A percentile compares a stretch with the other conserved stretches of the same genome.
Evolutionary conservation across 2,797 vertebrate genomes (phyloP).

Genomic region (Danio tinwini): DNA sequence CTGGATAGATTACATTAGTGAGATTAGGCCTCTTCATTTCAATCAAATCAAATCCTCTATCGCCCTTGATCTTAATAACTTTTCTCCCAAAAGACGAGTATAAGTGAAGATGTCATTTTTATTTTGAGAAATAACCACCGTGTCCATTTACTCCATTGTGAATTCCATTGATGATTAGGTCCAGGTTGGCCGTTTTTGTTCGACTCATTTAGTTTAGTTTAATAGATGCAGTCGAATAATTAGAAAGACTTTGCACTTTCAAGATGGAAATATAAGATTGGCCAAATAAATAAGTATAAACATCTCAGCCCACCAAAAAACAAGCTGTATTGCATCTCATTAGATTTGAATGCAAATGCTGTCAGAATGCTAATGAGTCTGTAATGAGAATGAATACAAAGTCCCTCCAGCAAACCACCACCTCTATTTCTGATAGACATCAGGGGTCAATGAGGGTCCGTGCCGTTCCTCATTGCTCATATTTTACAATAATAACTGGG

Average conservation of each 20-base stretch:
- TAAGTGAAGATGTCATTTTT: conserved; percentile 43
- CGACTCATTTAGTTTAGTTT: conserved; percentile 10
- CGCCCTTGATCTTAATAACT: conserved; percentile 56
- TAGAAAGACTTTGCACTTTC: conserved; percentile 31
- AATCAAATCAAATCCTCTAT: conserved; percentile 77
- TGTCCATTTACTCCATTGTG: conserved; percentile 62
- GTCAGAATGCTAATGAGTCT: conserved; percentile 42
- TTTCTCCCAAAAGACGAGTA: conserved; percentile 43
- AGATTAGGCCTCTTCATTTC: conserved; percentile 83
- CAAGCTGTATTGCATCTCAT: conserved; percentile 30
- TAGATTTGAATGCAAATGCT: conserved; percentile 26
- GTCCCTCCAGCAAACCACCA: conserved; percentile 9
- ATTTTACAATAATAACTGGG: conserved; percentile 8
- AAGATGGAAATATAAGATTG: conserved; percentile 44
- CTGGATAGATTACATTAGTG: conserved; percentile 75
- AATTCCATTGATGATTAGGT: conserved; percentile 42
- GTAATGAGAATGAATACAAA: conserved; percentile 38
- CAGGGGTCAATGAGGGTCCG: neutral
- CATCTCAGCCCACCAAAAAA: neutral
- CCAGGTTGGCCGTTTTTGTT: conserved; percentile 23
- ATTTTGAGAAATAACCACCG: conserved; percentile 66
- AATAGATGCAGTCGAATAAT: conserved; percentile 39
- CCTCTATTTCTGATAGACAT: conserved; percentile 30
- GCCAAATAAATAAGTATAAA: conserved; percentile 38
- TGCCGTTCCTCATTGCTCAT: neutral